Base-by-base conservation (phyloP, 2,888 invertebrate genomes). In the Nebria salina region DNA sequence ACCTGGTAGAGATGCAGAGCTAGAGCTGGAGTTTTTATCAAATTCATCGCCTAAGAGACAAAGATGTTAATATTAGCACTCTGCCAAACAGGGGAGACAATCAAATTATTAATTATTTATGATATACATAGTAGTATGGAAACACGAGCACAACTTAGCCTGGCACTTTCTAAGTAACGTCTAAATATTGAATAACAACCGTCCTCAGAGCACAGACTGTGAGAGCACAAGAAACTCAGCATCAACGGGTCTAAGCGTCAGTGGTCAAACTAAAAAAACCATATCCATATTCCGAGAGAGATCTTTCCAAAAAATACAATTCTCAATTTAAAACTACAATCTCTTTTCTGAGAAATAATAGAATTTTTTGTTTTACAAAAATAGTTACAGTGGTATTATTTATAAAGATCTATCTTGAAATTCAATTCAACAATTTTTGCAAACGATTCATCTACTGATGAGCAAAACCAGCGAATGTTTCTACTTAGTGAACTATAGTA, bases 11-110 rank as follows among this genome's bases (percentile, higher is more conserved):
- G 92, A 93, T 86, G 92, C 91, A 86, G 93, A 92, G 89, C 92
- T 93, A 89, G 93, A 92, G 89, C 92, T 92, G 90, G 93, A 93
- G 89, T 92, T 92, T 90, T 92, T 93, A 91, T 93, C 93, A 90
- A 91, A 92, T 89, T 93, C 92, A 88, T 93, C 92, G 89, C 91
- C 90, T 89, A 90, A 88, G 86, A 86, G 85, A 86, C 84, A 86
- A 86, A 86, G 83, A 85, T 77, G 84, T 85, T 86, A 82, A 85
- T 86, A 54, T 54, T 86, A 86, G 85, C 86, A 84, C 84, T 70
- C 70, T 26, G 70, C 70, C 70, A 79, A 68, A 66, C 42, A 43
- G 54, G 74, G 73, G 42, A 72, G 72, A 54, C 54, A 54, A 7
- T 54, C 54, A 54, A 54, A 13, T 54, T 54, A 78, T 73, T 64